phyloP scores from a whole-genome alignment of 2,888 invertebrate genomes.

The Stratiomys singularior region DNA sequence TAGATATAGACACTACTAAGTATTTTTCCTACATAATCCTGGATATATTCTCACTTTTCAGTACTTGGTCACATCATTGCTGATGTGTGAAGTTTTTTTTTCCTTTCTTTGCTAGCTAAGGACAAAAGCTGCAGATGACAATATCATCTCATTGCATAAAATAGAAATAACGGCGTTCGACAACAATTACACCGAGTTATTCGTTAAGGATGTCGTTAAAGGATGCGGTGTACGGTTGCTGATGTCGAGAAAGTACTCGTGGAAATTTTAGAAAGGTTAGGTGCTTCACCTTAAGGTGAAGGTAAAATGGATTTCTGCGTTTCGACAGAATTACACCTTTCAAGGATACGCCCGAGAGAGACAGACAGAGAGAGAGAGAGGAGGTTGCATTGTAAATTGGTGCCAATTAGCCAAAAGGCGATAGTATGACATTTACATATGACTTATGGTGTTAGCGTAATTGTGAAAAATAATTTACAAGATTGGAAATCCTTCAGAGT shows the following conservation, averaged over 20 bases:
- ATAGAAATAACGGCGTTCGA: not conserved
- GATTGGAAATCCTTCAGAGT: no score
- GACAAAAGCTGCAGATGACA: slow-evolving; percentile 8
- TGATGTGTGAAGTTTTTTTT: not conserved
- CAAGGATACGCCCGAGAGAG: no score
- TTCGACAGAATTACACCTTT: no score
- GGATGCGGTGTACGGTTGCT: not conserved
- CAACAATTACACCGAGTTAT: not conserved
- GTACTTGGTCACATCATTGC: not conserved
- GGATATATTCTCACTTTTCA: not conserved
- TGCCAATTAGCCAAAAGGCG: no score
- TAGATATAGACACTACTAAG: not conserved
- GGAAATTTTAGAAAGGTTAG: not conserved
- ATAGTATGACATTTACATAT: no score
- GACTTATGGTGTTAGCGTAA: no score
- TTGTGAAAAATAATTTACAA: no score
- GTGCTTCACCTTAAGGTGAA: no score
- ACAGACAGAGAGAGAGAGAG: no score
- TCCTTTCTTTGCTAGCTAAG: not conserved
- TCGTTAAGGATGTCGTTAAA: slow-evolving; percentile 32
- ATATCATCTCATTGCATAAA: slow-evolving; percentile 3
- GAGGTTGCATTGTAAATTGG: no score
- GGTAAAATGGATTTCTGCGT: no score
- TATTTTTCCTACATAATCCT: not conserved
- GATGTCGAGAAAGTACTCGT: not conserved